Evolutionary conservation across 2,888 invertebrate genomes (phyloP), one percentile per base, ranked within the genome.

Genomic region (Podabrus alpinus): DNA sequence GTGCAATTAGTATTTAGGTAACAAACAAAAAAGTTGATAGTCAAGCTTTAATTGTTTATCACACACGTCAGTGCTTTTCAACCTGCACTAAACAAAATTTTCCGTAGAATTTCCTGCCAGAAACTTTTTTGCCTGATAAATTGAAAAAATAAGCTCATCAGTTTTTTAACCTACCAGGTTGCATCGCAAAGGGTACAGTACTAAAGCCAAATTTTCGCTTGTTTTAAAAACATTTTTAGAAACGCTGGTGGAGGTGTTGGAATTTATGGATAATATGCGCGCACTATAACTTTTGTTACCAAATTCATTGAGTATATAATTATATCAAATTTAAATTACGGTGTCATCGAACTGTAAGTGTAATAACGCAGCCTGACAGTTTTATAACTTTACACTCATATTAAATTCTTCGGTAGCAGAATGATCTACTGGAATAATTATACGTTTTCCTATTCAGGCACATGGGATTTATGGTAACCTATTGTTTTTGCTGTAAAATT

Each of bases 391-490:
- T 70, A 59, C 77, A 71, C 75, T 69, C 71, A 77, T 79, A 79
- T 79, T 79, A 79, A 79, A 79, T 79, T 79, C 79, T 79, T 72
- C 64, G 70, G 73, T 70, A 71, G 59, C 68, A 66, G 74, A 76
- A 74, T 79, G 77, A 79, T 79, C 64, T 76, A 79, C 77, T 71
- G 73, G 60, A 67, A 76, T 74, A 77, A 78, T 75, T 75, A 77
- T 76, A 76, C 71, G 71, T 75, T 68, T 72, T 64, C 62, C 72
- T 75, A 74, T 71, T 60, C 24, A 64, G n/a, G 21, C 16, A 24
- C 24, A 25, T 67, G 60, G 16, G 71, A 67, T 67, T 71, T 67
- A 71, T 21, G 25, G 59, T 15, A 66, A 71, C 15, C 60, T 71
- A 66, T 71, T 66, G 62, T 64, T 64, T 9, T 64, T 21, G 9